Evolutionary conservation across 1,140 invertebrate species (phyloP), one percentile per base, ranked within the genome.

Genomic region (Plutomurus gul): DNA sequence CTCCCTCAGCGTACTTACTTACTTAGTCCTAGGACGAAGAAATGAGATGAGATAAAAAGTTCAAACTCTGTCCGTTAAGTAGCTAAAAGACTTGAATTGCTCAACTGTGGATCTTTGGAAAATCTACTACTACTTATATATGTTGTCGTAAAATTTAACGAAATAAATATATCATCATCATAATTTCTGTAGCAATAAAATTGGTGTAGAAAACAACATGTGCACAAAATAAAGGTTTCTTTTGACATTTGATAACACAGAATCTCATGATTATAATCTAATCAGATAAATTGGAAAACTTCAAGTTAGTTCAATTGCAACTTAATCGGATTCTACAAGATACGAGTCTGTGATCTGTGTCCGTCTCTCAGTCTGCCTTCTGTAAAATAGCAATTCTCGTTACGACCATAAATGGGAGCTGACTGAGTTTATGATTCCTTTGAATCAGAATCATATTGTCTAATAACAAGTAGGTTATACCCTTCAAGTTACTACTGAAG

Each of bases 141-240:
- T 22, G 25, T 30, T 60, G 51, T 60, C 51, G 27, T 60, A 60
- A 60, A 60, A 60, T n/a, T 47, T 47, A 47, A 47, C 7, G 11
- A 60, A 60, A 60, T 60, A 60, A 60, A 27, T 60, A 60, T 30
- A 60, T 60, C 51, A 60, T 60, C 51, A 30, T 60, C 51, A 60
- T 33, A 30, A 60, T 60, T 60, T 60, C 25, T 1, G 27, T 27
- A 60, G 4, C 33, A 33, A 33, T 60, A 60, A 60, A 10, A 47
- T 10, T 10, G 18, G 10, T 47, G 7, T 47, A 7, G 4, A 47
- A 60, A 60, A 60, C 51, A 60, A 27, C 51, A 60, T 60, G 51
- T 60, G 51, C 27, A 30, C 51, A 60, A 27, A 60, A 60, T 60
- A 60, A 60, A 60, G 27, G n/a, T 60, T 27, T 11, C 13, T 60